Conservation (phyloP, 2,888 invertebrate genomes). For the Gryllus longicercus region DNA sequence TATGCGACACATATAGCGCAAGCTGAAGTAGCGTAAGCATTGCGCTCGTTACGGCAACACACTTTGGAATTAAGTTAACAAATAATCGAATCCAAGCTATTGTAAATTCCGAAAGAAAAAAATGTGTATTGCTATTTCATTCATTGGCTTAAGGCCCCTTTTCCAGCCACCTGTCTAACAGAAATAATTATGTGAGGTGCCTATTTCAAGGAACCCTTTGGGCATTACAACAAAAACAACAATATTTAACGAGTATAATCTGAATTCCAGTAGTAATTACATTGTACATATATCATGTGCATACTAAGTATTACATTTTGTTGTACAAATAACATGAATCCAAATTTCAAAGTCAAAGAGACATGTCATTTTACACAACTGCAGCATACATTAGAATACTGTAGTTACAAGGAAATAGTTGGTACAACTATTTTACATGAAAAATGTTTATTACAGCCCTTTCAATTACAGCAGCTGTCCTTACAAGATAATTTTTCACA, state of each 20-base stretch:
- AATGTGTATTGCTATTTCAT: too few species aligned
- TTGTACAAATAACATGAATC: conserved; percentile 2
- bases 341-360: conserved; percentile 3
- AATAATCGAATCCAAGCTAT: too few species aligned
- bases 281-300: not conserved
- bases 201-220: not conserved
- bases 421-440: conserved; percentile 29
- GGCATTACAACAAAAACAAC: not conserved
- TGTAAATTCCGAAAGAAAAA: too few species aligned
- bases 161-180: too few species aligned
- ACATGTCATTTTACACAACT: conserved; percentile 9
- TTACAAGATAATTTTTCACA: not conserved
- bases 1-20: too few species aligned
- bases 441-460: conserved; percentile 34
- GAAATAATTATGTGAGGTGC: too few species aligned
- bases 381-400: conserved; percentile 5
- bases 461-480: conserved; percentile 23
- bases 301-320: not conserved
- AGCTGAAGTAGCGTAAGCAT: too few species aligned
- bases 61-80: too few species aligned
- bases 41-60: too few species aligned
- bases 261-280: conserved; percentile 6
- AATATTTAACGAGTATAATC: conserved; percentile 1
- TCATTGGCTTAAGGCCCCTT: too few species aligned
- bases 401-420: conserved; percentile 26